Evolutionary conservation across 1,140 invertebrate species (phyloP).

Genomic region (Calephelis nemesis): DNA sequence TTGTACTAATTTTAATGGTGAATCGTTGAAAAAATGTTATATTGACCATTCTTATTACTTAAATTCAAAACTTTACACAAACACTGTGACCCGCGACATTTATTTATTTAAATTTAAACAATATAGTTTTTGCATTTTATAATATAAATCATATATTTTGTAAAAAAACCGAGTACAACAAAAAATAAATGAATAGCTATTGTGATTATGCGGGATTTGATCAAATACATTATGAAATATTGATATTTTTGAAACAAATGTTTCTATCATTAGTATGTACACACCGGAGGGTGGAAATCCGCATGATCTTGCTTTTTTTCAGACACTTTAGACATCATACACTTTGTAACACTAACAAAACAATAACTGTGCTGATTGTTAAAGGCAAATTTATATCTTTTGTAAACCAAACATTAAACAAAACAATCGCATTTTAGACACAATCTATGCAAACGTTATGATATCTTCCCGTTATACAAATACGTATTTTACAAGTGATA

Average conservation of each 20-base stretch:
- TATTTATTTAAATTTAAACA: too few relatives aligned
- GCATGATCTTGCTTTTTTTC: conserved; percentile 8
- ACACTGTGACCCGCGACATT: too few relatives aligned
- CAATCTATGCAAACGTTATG: neutral
- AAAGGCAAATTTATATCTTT: conserved; percentile 33
- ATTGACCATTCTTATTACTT: too few relatives aligned
- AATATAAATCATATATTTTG: too few relatives aligned
- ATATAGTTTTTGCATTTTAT: too few relatives aligned
- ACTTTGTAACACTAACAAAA: neutral
- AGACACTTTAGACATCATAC: conserved; percentile 5
- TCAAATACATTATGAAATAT: too few relatives aligned
- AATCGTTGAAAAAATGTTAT: too few relatives aligned
- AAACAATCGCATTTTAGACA: conserved; percentile 6
- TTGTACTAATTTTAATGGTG: too few relatives aligned
- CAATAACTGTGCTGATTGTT: neutral
- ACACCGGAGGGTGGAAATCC: conserved; percentile 13
- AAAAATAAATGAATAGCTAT: too few relatives aligned
- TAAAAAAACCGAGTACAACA: too few relatives aligned
- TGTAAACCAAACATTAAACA: conserved; percentile 27
- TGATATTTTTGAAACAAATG: neutral
- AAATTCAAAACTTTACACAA: too few relatives aligned
- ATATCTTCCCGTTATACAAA: neutral
- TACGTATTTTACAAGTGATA: neutral
- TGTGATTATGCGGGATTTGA: too few relatives aligned
- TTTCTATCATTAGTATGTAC: neutral